These are phyloP conservation scores for Plectrocnemia conspersa DNA, from an alignment of 1,140 invertebrate genomes.

Conservation along the genomic window DNA sequence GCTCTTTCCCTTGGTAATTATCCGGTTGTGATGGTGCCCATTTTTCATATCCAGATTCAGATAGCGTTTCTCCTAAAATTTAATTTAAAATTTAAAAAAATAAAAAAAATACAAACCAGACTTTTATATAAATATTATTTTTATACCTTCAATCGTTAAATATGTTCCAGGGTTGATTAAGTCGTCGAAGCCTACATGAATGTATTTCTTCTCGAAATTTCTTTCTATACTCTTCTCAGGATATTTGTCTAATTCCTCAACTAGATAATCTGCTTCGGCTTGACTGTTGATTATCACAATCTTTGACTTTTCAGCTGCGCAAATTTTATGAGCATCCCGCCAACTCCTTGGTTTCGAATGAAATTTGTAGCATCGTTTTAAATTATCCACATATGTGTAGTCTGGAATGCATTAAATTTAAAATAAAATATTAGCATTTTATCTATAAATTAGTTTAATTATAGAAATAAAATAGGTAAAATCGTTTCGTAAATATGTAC, in stretches of 20 bases:
- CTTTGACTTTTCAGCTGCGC: constrained; percentile 43
- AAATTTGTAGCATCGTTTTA: constrained; percentile 47
- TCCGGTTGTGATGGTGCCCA: constrained; percentile 43
- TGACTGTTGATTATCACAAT: constrained; percentile 44
- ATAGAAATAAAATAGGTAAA: no score
- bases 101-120: neutral
- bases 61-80: constrained; percentile 37
- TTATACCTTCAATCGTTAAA: constrained; percentile 28
- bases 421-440: no score
- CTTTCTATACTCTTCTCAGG: neutral
- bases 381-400: no score
- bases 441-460: no score
- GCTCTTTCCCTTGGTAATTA: constrained; percentile 33
- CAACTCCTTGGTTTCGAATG: constrained; percentile 41
- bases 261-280: constrained; percentile 39
- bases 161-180: constrained; percentile 15
- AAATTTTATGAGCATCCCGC: constrained; percentile 41
- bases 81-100: constrained; percentile 3
- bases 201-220: constrained; percentile 7
- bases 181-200: constrained; percentile 26
- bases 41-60: constrained; percentile 38
- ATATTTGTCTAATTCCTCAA: constrained; percentile 11
- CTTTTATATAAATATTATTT: neutral
- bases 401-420: no score
- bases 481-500: no score